Percentiles rank a stretch among this genome's conserved stretches.
Conservation (phyloP, 2,888 invertebrate genomes). For the Therioaphis trifolii region DNA sequence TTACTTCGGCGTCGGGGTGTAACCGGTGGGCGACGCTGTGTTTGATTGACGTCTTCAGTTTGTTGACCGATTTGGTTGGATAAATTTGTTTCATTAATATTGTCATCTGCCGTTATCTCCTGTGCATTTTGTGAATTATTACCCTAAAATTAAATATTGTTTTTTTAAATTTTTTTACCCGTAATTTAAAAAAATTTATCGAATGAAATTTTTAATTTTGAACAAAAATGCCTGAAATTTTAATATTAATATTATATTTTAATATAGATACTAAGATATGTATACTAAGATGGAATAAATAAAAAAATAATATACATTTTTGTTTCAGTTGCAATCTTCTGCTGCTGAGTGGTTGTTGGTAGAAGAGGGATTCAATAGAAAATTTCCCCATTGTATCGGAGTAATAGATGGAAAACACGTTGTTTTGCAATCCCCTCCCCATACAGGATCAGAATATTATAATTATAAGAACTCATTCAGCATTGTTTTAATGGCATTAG, state of each 20-base stretch:
- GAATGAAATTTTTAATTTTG: slow-evolving; percentile 17
- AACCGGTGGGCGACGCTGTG: not conserved
- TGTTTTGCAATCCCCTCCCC: not conserved
- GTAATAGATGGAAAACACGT: slow-evolving; percentile 61
- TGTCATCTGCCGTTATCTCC: not conserved
- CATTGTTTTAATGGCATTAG: slow-evolving; percentile 58
- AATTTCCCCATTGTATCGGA: slow-evolving; percentile 59
- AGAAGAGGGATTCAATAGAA: slow-evolving; percentile 21
- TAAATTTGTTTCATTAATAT: slow-evolving; percentile 2
- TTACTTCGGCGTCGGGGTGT: not conserved
- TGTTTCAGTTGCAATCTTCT: slow-evolving; percentile 33
- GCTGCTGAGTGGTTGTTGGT: slow-evolving; percentile 39
- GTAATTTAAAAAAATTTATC: slow-evolving; percentile 18
- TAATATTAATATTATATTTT: slow-evolving; percentile 11
- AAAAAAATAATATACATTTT: not conserved
- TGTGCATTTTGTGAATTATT: not conserved
- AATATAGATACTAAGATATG: not conserved
- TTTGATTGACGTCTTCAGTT: not conserved
- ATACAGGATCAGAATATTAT: slow-evolving; percentile 30
- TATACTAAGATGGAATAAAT: slow-evolving; percentile 5
- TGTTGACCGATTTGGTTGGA: not conserved
- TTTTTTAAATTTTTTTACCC: not conserved
- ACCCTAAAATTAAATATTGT: not conserved
- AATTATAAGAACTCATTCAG: slow-evolving; percentile 57
- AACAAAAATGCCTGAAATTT: slow-evolving; percentile 13